Percentiles rank a stretch among this genome's conserved stretches.
These are phyloP conservation scores for Drosophila kohkoa DNA, from an alignment of 1,140 invertebrate genomes.

Conservation along the genomic window DNA sequence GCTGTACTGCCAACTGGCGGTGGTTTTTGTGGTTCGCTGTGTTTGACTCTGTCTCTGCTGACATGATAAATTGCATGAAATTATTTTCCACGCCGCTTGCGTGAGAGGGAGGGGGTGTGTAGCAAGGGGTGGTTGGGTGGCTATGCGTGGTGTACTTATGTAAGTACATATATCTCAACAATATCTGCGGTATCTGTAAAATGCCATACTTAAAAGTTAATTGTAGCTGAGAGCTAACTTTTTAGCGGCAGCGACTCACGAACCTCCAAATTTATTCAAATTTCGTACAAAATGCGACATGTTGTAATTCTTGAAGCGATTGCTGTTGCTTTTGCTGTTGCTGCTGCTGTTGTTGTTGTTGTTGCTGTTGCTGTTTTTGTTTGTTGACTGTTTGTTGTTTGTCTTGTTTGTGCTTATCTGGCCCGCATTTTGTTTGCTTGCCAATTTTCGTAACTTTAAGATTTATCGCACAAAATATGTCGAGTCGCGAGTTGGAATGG, in stretches of 20 bases:
- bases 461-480: slow-evolving; percentile 48
- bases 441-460: slow-evolving; percentile 63
- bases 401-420: slow-evolving; percentile 36
- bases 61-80: slow-evolving; percentile 84
- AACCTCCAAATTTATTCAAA: slow-evolving; percentile 79
- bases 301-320: slow-evolving; percentile 72
- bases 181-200: slow-evolving; percentile 81
- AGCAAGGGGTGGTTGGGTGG: background rate
- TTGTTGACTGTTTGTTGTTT: slow-evolving; percentile 40
- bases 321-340: slow-evolving; percentile 37
- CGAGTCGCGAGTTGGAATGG: background rate
- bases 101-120: background rate
- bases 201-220: slow-evolving; percentile 84
- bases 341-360: slow-evolving; percentile 34
- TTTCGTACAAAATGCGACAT: slow-evolving; percentile 73
- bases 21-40: slow-evolving; percentile 4
- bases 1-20: background rate
- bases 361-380: slow-evolving; percentile 15
- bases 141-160: slow-evolving; percentile 21
- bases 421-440: slow-evolving; percentile 59
- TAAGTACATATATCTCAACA: slow-evolving; percentile 49
- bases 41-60: slow-evolving; percentile 38
- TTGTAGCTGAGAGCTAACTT: slow-evolving; percentile 74
- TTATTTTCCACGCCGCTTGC: slow-evolving; percentile 63
- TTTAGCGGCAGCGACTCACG: slow-evolving; percentile 36